phyloP scores from a whole-genome alignment of 2,797 vertebrate species.

The Thripadectes ignobilis region DNA sequence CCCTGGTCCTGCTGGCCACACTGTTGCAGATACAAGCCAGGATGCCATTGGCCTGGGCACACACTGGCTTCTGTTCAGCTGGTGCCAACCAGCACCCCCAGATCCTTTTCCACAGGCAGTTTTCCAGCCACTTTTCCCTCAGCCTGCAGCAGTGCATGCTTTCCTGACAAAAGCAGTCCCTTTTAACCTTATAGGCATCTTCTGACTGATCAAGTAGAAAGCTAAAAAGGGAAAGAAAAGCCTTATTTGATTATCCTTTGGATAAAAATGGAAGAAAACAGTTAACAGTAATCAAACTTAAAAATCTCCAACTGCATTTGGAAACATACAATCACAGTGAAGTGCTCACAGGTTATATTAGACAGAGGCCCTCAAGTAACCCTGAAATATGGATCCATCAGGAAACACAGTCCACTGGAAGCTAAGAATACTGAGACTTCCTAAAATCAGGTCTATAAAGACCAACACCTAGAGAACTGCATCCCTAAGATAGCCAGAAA shows the following conservation, averaged over 20 bases:
- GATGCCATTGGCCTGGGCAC: background rate
- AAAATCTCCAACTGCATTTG: background rate
- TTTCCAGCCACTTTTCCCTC: background rate
- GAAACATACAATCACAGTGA: background rate
- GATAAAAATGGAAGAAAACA: background rate
- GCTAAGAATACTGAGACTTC: background rate
- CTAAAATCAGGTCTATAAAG: slow-evolving; percentile 20
- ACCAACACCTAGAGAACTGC: slow-evolving; percentile 27
- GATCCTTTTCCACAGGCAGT: background rate
- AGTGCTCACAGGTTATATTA: background rate
- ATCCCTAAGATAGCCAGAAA: slow-evolving; percentile 53
- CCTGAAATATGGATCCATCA: background rate
- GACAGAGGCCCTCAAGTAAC: background rate
- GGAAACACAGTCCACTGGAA: slow-evolving; percentile 11
- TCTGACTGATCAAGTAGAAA: background rate
- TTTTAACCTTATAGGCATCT: background rate
- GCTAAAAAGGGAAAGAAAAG: background rate
- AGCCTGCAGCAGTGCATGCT: background rate
- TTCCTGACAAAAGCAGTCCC: background rate
- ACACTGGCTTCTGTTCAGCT: background rate
- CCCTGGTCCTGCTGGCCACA: background rate
- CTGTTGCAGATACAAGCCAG: background rate
- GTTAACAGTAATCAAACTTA: slow-evolving; percentile 14
- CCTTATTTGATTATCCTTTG: background rate
- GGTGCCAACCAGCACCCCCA: background rate